Conservation (phyloP, 2,888 invertebrate genomes). For the Pelosia muscerda region DNA sequence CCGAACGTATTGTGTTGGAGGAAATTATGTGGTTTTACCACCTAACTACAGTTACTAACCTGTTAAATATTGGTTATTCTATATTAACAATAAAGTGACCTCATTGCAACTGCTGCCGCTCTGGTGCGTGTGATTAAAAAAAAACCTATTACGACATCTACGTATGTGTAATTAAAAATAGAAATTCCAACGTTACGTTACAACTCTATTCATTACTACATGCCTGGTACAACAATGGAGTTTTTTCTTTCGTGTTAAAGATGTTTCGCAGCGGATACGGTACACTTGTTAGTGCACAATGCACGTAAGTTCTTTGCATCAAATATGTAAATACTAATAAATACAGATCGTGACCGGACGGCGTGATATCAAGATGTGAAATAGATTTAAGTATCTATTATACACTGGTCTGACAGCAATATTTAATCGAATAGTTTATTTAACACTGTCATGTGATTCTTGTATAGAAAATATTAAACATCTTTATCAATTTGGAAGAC, state of each 20-base stretch:
- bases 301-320: constrained; percentile 54
- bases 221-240: constrained; percentile 30
- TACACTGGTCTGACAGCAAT: constrained; percentile 24
- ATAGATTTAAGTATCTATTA: constrained; percentile 43
- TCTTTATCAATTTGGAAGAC: too few species aligned
- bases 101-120: neutral
- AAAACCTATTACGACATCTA: neutral
- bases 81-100: too few species aligned
- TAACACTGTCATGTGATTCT: neutral
- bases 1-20: neutral
- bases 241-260: constrained; percentile 34
- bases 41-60: neutral
- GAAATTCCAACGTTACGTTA: constrained; percentile 7
- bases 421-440: constrained; percentile 34
- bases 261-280: constrained; percentile 38
- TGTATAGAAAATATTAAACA: neutral
- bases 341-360: constrained; percentile 57
- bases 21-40: neutral
- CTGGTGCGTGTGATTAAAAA: neutral
- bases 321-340: constrained; percentile 51
- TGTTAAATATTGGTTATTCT: neutral
- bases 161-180: neutral
- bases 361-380: constrained; percentile 48
- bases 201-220: constrained; percentile 15
- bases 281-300: constrained; percentile 45